Evolutionary conservation across 2,888 invertebrate genomes (phyloP).

Genomic region (Xylocampa areola): DNA sequence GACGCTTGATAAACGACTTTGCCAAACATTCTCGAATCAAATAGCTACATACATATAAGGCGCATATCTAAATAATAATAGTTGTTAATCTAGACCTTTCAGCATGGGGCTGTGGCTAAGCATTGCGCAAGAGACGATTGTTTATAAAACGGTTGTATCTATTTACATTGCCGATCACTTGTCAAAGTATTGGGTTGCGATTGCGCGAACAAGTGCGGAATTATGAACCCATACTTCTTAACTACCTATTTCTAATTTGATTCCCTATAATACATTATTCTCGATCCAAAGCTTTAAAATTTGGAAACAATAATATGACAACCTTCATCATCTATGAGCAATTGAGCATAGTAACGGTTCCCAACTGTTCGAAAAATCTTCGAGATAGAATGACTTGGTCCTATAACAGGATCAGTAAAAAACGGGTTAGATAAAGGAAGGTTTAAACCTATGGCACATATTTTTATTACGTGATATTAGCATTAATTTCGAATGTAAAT

Average conservation of each 20-base stretch:
- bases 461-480: conserved; percentile 24
- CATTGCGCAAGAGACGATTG: conserved; percentile 73
- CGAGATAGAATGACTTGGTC: neutral
- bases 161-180: conserved; percentile 66
- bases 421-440: conserved; percentile 5
- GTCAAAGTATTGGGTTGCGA: conserved; percentile 57
- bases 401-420: neutral
- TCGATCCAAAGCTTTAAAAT: conserved; percentile 4
- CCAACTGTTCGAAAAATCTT: conserved; percentile 1
- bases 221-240: conserved; percentile 47
- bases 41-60: conserved; percentile 34
- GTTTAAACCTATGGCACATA: neutral
- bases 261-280: conserved; percentile 31
- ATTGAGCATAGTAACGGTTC: neutral
- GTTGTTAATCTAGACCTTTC: conserved; percentile 64
- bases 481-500: conserved; percentile 26
- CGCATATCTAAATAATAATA: conserved; percentile 49
- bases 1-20: conserved; percentile 1
- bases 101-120: conserved; percentile 65
- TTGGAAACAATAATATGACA: neutral
- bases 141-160: conserved; percentile 68
- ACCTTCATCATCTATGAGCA: too few species aligned
- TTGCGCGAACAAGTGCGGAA: conserved; percentile 58
- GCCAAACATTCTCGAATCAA: conserved; percentile 21
- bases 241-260: conserved; percentile 26